A percentile compares a stretch with the other conserved stretches of the same genome.
These are phyloP conservation scores for Melanotaenia duboulayi DNA, from an alignment of 2,113 vertebrate genomes.

Conservation along the genomic window DNA sequence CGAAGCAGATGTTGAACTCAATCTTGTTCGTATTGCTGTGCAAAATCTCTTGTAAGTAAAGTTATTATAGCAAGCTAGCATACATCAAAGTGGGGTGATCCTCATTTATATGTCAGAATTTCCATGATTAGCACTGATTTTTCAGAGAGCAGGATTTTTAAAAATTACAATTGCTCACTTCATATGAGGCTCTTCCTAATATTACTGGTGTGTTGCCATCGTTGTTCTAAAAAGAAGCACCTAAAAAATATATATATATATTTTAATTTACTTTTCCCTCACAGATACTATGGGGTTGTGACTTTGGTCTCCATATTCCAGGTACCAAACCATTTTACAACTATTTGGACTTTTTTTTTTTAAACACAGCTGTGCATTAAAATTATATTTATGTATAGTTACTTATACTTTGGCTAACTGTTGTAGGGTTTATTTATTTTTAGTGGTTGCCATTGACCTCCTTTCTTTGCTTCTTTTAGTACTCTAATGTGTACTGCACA, in stretches of 20 bases:
- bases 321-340: conserved; percentile 78
- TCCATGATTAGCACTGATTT: no score
- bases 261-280: conserved; percentile 16
- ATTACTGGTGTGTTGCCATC: not conserved
- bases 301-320: conserved; percentile 96
- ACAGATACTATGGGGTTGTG: conserved; percentile 94
- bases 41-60: conserved; percentile 94
- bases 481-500: conserved; percentile 97
- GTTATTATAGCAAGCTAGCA: not conserved
- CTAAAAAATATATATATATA: not conserved
- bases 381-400: no score
- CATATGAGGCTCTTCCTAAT: not conserved
- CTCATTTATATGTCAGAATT: not conserved
- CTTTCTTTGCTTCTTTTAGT: conserved; percentile 78
- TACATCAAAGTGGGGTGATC: not conserved
- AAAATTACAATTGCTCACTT: not conserved
- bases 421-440: not conserved
- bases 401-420: not conserved
- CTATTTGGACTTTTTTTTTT: not conserved
- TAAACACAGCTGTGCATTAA: not conserved
- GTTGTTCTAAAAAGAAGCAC: not conserved
- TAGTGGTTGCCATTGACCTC: not conserved
- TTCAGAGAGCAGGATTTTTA: not conserved
- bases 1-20: conserved; percentile 95
- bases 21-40: conserved; percentile 95